phyloP scores from a whole-genome alignment of 2,888 invertebrate genomes.

The Siphlonurus alternatus region DNA sequence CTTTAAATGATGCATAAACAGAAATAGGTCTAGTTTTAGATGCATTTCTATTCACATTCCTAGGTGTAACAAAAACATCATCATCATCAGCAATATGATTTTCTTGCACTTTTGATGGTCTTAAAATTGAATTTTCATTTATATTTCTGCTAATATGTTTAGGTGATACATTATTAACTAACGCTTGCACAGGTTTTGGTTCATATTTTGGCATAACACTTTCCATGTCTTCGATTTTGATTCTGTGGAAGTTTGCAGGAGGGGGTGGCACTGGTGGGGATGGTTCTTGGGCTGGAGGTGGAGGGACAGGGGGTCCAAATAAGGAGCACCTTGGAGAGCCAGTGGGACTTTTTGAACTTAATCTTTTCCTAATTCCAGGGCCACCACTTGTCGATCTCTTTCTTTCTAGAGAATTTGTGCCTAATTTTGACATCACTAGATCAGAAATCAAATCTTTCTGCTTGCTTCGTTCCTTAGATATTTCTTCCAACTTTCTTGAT shows the following conservation, averaged over 20 bases:
- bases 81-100: not conserved
- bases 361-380: conserved; percentile 28
- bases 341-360: conserved; percentile 3
- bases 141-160: no score
- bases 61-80: conserved; percentile 6
- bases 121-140: not conserved
- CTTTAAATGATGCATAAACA: conserved; percentile 13
- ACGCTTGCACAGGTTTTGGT: not conserved
- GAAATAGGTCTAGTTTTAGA: conserved; percentile 13
- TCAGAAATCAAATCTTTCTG: conserved; percentile 72
- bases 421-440: conserved; percentile 60
- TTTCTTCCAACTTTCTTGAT: conserved; percentile 51
- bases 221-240: not conserved
- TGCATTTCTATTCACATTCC: not conserved
- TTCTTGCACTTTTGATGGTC: conserved; percentile 2
- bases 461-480: conserved; percentile 61
- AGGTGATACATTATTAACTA: no score
- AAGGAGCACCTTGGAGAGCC: not conserved
- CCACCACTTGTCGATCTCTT: conserved; percentile 22
- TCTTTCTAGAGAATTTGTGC: conserved; percentile 32
- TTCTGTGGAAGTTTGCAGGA: not conserved
- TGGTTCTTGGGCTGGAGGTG: not conserved
- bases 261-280: not conserved
- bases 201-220: not conserved
- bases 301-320: conserved; percentile 1